phyloP scores from a whole-genome alignment of 2,888 invertebrate species.

The Nomada lathburiana region DNA sequence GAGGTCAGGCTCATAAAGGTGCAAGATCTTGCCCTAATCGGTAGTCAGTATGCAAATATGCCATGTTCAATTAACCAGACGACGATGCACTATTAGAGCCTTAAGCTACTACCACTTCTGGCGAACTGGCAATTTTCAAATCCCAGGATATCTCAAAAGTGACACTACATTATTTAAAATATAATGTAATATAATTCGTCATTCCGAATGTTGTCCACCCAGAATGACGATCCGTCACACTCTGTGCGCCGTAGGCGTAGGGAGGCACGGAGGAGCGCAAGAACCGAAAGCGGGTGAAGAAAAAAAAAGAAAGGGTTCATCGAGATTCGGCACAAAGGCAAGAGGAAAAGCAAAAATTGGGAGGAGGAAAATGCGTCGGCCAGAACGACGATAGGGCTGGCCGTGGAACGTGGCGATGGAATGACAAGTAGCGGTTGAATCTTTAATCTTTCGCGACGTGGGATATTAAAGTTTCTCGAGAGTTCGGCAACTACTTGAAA shows the following conservation, averaged over 20 bases:
- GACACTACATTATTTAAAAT: too few relatives aligned
- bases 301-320: too few relatives aligned
- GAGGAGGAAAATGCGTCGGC: not conserved
- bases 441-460: conserved; percentile 79
- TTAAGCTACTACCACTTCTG: too few relatives aligned
- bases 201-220: too few relatives aligned
- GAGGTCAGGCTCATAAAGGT: conserved; percentile 3
- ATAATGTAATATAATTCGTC: too few relatives aligned
- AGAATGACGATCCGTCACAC: too few relatives aligned
- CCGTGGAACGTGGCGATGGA: conserved; percentile 73
- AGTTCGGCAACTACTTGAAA: conserved; percentile 76
- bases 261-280: too few relatives aligned
- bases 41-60: conserved; percentile 44
- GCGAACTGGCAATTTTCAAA: too few relatives aligned
- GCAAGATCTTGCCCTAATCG: conserved; percentile 3
- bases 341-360: conserved; percentile 4
- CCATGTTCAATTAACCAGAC: conserved; percentile 23
- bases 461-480: conserved; percentile 81
- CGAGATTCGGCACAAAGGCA: not conserved
- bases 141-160: too few relatives aligned
- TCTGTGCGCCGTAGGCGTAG: too few relatives aligned
- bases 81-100: conserved; percentile 13
- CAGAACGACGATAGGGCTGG: conserved; percentile 11
- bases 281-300: too few relatives aligned
- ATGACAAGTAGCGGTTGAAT: conserved; percentile 81